Evolutionary conservation across 2,797 vertebrate species (phyloP).

Genomic region (Parotocinclus haroldoi): DNA sequence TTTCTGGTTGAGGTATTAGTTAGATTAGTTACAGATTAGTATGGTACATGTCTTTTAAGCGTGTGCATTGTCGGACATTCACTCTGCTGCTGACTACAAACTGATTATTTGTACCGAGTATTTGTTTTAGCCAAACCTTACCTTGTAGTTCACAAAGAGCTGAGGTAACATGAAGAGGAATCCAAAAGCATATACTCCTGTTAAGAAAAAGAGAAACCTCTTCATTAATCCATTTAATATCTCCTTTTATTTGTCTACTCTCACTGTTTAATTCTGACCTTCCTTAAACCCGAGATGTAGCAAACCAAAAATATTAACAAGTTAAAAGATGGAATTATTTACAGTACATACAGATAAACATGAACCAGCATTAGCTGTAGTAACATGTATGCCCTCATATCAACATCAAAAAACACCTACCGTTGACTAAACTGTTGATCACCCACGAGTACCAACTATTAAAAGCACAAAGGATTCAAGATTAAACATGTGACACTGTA

Average conservation of each 20-base stretch:
- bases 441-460: slow-evolving; percentile 97
- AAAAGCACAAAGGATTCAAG: slow-evolving; percentile 8
- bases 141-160: slow-evolving; percentile 98
- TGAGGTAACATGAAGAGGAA: slow-evolving; percentile 99
- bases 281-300: too few species aligned
- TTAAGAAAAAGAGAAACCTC: background rate
- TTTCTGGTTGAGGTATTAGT: too few species aligned
- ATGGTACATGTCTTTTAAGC: too few species aligned
- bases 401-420: slow-evolving; percentile 66
- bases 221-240: background rate
- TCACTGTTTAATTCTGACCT: too few species aligned
- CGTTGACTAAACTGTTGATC: slow-evolving; percentile 97
- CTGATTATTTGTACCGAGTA: too few species aligned
- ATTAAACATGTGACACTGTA: background rate
- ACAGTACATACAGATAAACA: background rate
- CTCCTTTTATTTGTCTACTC: background rate
- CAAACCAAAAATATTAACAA: too few species aligned
- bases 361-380: too few species aligned
- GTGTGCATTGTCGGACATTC: too few species aligned
- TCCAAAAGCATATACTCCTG: slow-evolving; percentile 96
- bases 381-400: too few species aligned
- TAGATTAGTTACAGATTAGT: too few species aligned
- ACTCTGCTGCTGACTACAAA: too few species aligned
- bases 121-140: slow-evolving; percentile 42
- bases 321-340: background rate